Base-by-base conservation (phyloP, 1,140 invertebrate species). In the Lucilia cuprina region DNA sequence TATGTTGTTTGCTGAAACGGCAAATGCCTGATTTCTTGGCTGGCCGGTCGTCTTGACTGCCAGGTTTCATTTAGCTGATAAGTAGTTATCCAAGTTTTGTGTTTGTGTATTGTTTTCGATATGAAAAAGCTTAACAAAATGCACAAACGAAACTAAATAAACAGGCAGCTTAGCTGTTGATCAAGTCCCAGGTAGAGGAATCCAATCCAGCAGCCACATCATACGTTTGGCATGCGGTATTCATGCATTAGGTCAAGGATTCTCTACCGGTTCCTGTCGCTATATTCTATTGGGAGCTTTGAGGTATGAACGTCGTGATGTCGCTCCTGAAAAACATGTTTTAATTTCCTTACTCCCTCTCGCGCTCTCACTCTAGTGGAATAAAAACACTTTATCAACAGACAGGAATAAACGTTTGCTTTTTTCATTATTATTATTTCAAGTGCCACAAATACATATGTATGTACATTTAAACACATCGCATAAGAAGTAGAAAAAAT, bases 191-290 rank as follows among this genome's bases (percentile, higher is more conserved):
- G 34, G 74, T 41, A 77, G 34, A 8, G 17, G 35, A 77, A 41
- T 41, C 41, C 41, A 8, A 41, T 41, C 13, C 74, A 77, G 74
- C 74, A 34, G 74, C 74, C 25, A 34, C 74, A 77, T 17, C 34
- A 34, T 41, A 8, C 4, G 14, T 41, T 35, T 41, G 41, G 41
- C 34, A 41, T 34, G 13, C 74, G 30, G 34, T 74, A 83, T 47
- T 35, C 7, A 88, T 87, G 87, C 87, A 89, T 89, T 89, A 89
- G 88, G 88, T 89, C 88, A 89, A 89, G 88, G 88, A 89, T 89
- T 89, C 87, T 65, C 80, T 87, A 86, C 87, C 87, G 86, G 88
- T 89, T 89, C 88, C 88, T 88, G 87, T 41, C 77, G 25, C 4
- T 78, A 14, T 34, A n/a, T 50, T 47, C 35, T 78, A 41, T 78